Evolutionary conservation across 2,888 invertebrate species (phyloP).

Genomic region (Mimumesa dahlbomi): DNA sequence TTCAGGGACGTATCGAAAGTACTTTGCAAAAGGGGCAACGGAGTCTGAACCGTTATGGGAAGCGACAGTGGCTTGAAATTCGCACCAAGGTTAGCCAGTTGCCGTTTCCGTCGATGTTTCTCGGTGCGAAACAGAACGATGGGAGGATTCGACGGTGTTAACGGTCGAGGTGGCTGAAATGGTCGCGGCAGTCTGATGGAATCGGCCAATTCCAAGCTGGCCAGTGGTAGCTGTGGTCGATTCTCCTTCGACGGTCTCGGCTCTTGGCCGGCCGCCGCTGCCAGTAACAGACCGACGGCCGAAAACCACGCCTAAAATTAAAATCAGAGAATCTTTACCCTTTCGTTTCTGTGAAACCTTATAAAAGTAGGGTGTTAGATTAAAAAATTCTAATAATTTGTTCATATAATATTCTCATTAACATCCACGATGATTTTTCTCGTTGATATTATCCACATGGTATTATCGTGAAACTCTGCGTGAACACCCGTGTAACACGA

Average conservation of each 20-base stretch:
- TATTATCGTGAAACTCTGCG: no score
- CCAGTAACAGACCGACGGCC: constrained; percentile 64
- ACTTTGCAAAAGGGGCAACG: constrained; percentile 12
- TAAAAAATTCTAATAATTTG: no score
- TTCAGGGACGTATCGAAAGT: constrained; percentile 36
- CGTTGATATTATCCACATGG: no score
- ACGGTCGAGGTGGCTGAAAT: constrained; percentile 49
- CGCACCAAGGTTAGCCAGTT: constrained; percentile 60
- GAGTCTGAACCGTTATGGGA: constrained; percentile 24
- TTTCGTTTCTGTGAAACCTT: no score
- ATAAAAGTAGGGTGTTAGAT: no score
- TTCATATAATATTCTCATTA: no score
- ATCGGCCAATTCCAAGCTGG: constrained; percentile 35
- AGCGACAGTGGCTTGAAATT: constrained; percentile 40
- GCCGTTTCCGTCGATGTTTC: constrained; percentile 67
- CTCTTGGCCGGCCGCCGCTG: constrained; percentile 65
- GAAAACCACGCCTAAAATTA: constrained; percentile 66
- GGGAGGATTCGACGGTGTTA: constrained; percentile 39
- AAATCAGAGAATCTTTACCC: neutral
- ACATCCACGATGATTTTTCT: no score
- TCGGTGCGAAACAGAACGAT: constrained; percentile 11
- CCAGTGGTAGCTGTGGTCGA: constrained; percentile 44
- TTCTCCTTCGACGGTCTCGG: constrained; percentile 58
- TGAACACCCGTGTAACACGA: no score
- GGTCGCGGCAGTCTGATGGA: constrained; percentile 54